phyloP scores from a whole-genome alignment of 2,888 invertebrate genomes.

The Eugnorisma glareosa region DNA sequence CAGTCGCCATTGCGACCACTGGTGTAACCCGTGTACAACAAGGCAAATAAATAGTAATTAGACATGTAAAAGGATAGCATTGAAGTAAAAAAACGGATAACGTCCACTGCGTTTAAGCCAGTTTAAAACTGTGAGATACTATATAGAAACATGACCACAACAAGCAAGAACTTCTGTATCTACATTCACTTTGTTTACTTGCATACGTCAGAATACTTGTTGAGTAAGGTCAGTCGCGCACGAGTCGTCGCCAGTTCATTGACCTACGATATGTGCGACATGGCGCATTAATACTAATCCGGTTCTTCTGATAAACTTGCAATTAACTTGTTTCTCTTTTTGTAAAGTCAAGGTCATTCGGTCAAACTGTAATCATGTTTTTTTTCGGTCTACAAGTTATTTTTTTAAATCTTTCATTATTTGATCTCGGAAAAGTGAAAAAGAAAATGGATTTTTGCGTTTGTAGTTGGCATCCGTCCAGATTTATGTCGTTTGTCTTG shows the following conservation, averaged over 20 bases:
- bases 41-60: too few relatives aligned
- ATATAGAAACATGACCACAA: too few relatives aligned
- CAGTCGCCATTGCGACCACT: too few relatives aligned
- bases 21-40: too few relatives aligned
- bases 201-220: neutral
- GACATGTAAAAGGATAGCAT: too few relatives aligned
- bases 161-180: too few relatives aligned
- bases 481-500: too few relatives aligned
- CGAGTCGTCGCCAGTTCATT: neutral
- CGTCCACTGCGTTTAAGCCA: too few relatives aligned
- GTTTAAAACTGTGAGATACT: too few relatives aligned
- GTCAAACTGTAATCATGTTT: neutral
- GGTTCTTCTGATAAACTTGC: conserved; percentile 18
- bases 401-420: neutral
- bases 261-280: neutral
- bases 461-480: too few relatives aligned
- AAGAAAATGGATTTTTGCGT: neutral
- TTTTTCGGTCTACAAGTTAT: neutral
- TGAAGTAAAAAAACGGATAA: too few relatives aligned
- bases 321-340: neutral
- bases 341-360: conserved; percentile 15
- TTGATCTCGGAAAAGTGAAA: neutral
- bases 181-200: neutral
- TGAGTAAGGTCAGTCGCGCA: neutral
- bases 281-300: neutral